Evolutionary conservation across 2,888 invertebrate genomes (phyloP).

Genomic region (Pristionchus japonicus): DNA sequence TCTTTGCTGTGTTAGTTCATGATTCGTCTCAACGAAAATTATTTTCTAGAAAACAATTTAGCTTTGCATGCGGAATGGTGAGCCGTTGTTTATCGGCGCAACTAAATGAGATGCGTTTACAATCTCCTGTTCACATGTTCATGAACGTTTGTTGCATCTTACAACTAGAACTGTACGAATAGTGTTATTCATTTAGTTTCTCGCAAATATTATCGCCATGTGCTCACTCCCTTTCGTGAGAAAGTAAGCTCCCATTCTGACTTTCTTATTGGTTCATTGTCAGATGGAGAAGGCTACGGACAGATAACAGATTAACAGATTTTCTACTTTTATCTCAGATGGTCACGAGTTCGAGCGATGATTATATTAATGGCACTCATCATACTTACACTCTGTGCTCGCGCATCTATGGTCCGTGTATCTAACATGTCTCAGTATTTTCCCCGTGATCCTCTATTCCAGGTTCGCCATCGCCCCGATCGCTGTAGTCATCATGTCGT

Average conservation of each 20-base stretch:
- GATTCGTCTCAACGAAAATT: neutral
- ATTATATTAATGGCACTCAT: neutral
- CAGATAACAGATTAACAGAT: too few species aligned
- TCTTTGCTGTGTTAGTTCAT: neutral
- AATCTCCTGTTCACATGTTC: neutral
- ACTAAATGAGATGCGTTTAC: neutral
- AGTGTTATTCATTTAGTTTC: neutral
- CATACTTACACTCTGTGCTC: neutral
- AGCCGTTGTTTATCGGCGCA: neutral
- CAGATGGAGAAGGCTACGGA: too few species aligned
- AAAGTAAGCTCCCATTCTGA: neutral
- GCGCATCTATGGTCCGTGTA: neutral
- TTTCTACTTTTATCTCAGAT: neutral
- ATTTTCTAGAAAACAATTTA: neutral
- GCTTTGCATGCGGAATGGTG: neutral
- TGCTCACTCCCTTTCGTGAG: neutral
- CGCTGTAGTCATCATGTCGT: neutral
- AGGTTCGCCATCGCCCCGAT: neutral
- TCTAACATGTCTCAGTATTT: neutral
- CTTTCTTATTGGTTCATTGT: too few species aligned
- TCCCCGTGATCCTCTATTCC: neutral
- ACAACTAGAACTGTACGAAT: neutral
- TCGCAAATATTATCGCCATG: neutral
- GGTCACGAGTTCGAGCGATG: neutral
- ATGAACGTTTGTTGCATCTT: neutral